These are phyloP conservation scores for Lophotis ruficrista DNA, from an alignment of 2,113 vertebrate genomes.

Conservation along the genomic window DNA sequence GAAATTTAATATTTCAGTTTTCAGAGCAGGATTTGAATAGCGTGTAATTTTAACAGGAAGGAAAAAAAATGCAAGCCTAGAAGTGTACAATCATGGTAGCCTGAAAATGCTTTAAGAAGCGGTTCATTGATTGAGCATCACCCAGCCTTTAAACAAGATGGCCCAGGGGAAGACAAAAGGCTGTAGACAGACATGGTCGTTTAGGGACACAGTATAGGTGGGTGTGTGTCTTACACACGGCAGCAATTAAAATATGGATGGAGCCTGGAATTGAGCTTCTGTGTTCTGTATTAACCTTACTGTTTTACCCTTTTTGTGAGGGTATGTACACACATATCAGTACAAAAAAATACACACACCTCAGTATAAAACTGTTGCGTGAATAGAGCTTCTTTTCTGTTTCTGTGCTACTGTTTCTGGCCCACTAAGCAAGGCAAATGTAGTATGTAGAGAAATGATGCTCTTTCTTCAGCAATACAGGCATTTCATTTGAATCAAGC, in stretches of 20 bases:
- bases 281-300: background rate
- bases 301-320: background rate
- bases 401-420: background rate
- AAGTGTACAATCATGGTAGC: background rate
- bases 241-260: background rate
- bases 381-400: background rate
- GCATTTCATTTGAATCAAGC: background rate
- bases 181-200: background rate
- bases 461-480: background rate
- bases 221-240: background rate
- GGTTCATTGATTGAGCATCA: background rate
- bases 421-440: background rate
- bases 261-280: background rate
- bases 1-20: background rate
- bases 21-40: background rate
- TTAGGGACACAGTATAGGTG: background rate
- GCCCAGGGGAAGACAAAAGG: background rate
- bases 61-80: background rate
- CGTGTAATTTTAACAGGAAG: background rate
- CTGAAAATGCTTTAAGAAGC: background rate
- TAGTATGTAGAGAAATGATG: background rate
- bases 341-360: background rate
- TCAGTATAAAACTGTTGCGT: background rate
- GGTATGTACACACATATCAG: background rate
- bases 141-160: background rate